Base-by-base conservation (phyloP, 1,140 invertebrate genomes). In the Macrotrachela quadricornifera region DNA sequence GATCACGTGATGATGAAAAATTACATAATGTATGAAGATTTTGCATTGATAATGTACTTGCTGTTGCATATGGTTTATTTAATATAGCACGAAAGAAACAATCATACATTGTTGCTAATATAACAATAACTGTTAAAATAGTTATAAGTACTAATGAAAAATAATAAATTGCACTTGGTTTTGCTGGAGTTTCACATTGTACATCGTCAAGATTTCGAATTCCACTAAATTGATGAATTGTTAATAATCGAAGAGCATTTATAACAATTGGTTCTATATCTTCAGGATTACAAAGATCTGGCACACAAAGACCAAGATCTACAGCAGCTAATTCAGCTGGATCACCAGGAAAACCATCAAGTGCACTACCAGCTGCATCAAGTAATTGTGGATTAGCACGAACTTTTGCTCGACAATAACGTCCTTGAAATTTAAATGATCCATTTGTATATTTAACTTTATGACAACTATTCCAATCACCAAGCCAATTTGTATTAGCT, bases 401-500 rank as follows among this genome's bases (percentile, higher is more conserved):
- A 54, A 54, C 42, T 37, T 21, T 18, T 13, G 47, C 47, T 42
- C 53, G 30, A 42, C 53, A 54, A 54, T 54, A 54, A 30, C 48
- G 46, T 49, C 46, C 53, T 45, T 49, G 21, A 14, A 54, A 42
- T 15, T 42, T 42, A 13, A 15, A 42, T 42, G 53, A 18, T 13
- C 14, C 11, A 44, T n/a, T 36, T 21, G n/a, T 43, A 46, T 54
- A 46, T 30, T 54, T 42, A 21, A 54, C 46, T 4, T 41, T n/a
- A 10, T 21, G 42, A 21, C 53, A 54, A 18, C 42, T 18, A 36
- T 54, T 45, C 17, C 15, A 54, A 21, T 44, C 44, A 43, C 53
- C 53, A 18, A 54, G 37, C 53, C 53, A 54, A 43, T 54, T 54
- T 18, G 48, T 49, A 39, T 54, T 54, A 14, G 53, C 53, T 3